These are phyloP conservation scores for Gallinago nigripennis DNA, from an alignment of 2,797 vertebrate genomes.

Conservation along the genomic window DNA sequence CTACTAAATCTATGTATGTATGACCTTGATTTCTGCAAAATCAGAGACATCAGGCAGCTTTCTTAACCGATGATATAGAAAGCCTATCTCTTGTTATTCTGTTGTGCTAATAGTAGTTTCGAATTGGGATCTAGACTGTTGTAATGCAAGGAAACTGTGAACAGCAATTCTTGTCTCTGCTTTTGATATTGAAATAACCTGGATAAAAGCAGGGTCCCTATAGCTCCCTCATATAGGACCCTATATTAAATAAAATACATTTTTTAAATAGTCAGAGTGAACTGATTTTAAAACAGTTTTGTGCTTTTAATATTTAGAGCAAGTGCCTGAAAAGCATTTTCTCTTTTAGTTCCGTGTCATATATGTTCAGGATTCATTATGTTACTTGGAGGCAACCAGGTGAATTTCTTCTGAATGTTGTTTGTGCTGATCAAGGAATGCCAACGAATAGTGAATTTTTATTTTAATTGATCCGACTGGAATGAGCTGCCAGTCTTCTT, in stretches of 20 bases:
- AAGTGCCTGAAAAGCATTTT: slow-evolving; percentile 49
- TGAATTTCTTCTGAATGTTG: slow-evolving; percentile 59
- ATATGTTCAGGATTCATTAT: slow-evolving; percentile 40
- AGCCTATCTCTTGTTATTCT: neutral
- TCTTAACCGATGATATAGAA: neutral
- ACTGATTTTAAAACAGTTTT: slow-evolving; percentile 34
- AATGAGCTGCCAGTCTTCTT: slow-evolving; percentile 51
- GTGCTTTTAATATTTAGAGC: slow-evolving; percentile 53
- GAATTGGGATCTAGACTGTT: neutral
- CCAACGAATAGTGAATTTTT: slow-evolving; percentile 38
- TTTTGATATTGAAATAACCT: slow-evolving; percentile 33
- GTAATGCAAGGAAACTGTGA: neutral
- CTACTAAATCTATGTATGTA: neutral
- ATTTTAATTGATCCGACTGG: slow-evolving; percentile 68
- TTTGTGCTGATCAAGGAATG: slow-evolving; percentile 62
- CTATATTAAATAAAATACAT: neutral
- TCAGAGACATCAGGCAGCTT: neutral
- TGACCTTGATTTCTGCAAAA: neutral
- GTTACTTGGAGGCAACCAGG: slow-evolving; percentile 44
- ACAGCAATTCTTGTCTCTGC: neutral
- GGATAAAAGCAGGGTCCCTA: neutral
- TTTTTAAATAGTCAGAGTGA: neutral
- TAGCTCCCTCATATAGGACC: neutral
- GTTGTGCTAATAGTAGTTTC: neutral
- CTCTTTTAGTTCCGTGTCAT: slow-evolving; percentile 52